Percentiles rank a stretch among this genome's conserved stretches.
phyloP scores from a whole-genome alignment of 2,113 vertebrate genomes.

The Felis chaus region DNA sequence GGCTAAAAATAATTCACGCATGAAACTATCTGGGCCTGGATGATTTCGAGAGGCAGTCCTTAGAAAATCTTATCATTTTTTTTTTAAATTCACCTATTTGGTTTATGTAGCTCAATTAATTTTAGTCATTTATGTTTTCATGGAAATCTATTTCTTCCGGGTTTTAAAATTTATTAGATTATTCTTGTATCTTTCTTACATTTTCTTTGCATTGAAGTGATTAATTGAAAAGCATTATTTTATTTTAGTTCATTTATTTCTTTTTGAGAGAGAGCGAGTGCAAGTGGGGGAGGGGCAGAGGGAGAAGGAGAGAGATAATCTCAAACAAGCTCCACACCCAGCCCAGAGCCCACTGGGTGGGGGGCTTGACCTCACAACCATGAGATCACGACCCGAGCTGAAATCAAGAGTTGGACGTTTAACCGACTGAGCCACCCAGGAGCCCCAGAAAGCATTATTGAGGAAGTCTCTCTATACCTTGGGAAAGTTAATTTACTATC shows the following conservation, averaged over 20 bases:
- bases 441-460: background rate
- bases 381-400: too few relatives aligned
- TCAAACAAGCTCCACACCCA: too few relatives aligned
- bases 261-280: too few relatives aligned
- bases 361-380: too few relatives aligned
- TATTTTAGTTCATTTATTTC: too few relatives aligned
- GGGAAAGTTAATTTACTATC: background rate
- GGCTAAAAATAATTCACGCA: background rate
- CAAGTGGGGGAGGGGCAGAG: too few relatives aligned
- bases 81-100: background rate
- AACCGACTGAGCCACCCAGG: too few relatives aligned
- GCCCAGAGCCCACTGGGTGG: too few relatives aligned
- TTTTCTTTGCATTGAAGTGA: background rate
- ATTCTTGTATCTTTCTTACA: background rate
- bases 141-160: background rate
- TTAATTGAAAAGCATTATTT: slow-evolving; percentile 25
- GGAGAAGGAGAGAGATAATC: too few relatives aligned
- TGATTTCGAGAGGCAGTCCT: background rate
- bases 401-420: too few relatives aligned
- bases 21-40: background rate
- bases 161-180: slow-evolving; percentile 29
- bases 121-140: background rate
- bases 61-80: background rate
- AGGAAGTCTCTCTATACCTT: background rate
- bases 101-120: background rate